Conservation (phyloP, 2,113 vertebrate species). For the Podiceps cristatus region DNA sequence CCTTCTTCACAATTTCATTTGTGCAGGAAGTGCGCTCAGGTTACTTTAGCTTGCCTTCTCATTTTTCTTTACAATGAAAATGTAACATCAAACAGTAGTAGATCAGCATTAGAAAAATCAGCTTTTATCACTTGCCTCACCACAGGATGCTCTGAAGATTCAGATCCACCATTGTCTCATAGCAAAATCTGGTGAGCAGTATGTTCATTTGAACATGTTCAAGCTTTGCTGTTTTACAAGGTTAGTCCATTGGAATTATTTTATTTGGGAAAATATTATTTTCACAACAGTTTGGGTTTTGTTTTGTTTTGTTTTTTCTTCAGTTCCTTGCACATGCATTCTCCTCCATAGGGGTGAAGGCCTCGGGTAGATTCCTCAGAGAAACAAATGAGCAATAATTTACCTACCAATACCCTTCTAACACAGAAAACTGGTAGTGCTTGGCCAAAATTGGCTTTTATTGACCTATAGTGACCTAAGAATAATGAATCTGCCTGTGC, state of each 20-base stretch:
- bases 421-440: not conserved
- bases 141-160: not conserved
- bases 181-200: not conserved
- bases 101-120: not conserved
- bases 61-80: not conserved
- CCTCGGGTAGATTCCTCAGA: not conserved
- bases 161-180: not conserved
- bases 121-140: not conserved
- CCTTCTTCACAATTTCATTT: not conserved
- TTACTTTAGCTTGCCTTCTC: not conserved
- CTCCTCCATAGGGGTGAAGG: not conserved
- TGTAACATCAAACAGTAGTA: not conserved
- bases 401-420: not conserved
- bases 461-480: not conserved
- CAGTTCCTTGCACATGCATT: not conserved
- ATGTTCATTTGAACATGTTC: not conserved
- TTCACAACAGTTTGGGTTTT: not conserved
- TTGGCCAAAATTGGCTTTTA: not conserved
- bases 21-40: not conserved
- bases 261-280: not conserved
- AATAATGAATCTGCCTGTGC: not conserved
- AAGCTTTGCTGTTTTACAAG: not conserved
- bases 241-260: not conserved
- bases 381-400: not conserved
- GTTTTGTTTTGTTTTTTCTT: not conserved